Percentiles rank a stretch among this genome's conserved stretches.
phyloP scores from a whole-genome alignment of 2,888 invertebrate genomes.

The Lapara coniferarum region DNA sequence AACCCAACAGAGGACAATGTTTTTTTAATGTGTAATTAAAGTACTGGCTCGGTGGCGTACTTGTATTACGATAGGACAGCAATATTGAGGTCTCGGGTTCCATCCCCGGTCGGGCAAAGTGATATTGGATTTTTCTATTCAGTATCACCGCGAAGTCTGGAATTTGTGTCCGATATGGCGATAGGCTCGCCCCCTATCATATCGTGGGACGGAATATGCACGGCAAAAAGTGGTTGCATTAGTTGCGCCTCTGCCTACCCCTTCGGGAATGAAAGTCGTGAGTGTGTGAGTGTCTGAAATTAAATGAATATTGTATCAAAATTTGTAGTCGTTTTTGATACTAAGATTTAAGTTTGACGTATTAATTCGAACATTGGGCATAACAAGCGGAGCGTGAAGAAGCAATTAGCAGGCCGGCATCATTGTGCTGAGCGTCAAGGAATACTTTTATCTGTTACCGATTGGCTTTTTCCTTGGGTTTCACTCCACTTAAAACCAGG shows the following conservation, averaged over 20 bases:
- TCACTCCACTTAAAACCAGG: no score
- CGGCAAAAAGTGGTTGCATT: background rate
- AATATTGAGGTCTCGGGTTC: background rate
- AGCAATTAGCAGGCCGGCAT: no score
- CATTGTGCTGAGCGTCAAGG: no score
- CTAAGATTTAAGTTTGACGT: no score
- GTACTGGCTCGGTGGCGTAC: background rate
- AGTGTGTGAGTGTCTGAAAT: no score
- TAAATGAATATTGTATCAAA: no score
- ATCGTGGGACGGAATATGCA: background rate
- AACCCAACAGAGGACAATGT: no score
- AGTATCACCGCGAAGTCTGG: background rate
- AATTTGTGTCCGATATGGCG: background rate
- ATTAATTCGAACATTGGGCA: background rate
- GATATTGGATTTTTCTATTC: background rate
- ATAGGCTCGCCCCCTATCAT: background rate
- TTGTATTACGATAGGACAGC: background rate
- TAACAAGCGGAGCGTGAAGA: no score
- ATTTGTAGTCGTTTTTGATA: no score
- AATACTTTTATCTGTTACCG: no score
- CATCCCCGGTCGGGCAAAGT: background rate
- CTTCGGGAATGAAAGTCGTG: no score
- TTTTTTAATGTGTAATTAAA: background rate
- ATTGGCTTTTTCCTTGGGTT: no score
- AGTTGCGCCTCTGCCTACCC: background rate